A percentile compares a stretch with the other conserved stretches of the same genome.
phyloP scores from a whole-genome alignment of 2,797 vertebrate genomes.

The Gallinago stenura region DNA sequence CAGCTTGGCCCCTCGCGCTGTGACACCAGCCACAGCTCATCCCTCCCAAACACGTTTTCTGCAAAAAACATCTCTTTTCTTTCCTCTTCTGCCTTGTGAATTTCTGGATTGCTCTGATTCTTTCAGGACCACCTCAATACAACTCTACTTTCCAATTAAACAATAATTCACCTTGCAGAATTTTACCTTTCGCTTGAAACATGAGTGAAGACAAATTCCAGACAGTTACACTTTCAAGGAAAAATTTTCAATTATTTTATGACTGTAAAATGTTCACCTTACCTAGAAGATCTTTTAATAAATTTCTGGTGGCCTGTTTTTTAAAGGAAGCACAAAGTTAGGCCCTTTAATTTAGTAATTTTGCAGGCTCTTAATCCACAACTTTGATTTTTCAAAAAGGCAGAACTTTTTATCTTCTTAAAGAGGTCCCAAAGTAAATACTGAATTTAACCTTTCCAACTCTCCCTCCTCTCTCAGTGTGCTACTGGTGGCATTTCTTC shows the following conservation, averaged over 20 bases:
- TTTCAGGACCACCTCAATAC: not conserved
- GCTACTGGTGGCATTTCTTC: not conserved
- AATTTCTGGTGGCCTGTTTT: not conserved
- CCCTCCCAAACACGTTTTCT: not conserved
- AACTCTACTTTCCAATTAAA: constrained; percentile 16
- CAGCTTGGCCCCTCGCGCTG: not conserved
- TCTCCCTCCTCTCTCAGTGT: not conserved
- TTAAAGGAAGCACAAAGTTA: not conserved
- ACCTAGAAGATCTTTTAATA: not conserved
- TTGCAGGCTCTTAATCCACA: not conserved
- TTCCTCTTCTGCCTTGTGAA: not conserved
- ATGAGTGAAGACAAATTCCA: not conserved
- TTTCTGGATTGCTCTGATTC: constrained; percentile 9
- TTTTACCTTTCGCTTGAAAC: not conserved
- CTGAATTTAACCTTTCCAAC: not conserved
- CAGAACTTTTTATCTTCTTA: not conserved
- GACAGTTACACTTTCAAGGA: not conserved
- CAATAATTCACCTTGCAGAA: not conserved
- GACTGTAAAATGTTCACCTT: not conserved
- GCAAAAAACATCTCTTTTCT: not conserved
- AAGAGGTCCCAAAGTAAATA: not conserved
- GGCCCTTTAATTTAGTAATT: not conserved
- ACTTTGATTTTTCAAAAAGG: not conserved
- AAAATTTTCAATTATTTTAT: not conserved
- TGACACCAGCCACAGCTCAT: not conserved